Conservation (phyloP, 2,797 vertebrate species). For the Xenentodon cancila region DNA sequence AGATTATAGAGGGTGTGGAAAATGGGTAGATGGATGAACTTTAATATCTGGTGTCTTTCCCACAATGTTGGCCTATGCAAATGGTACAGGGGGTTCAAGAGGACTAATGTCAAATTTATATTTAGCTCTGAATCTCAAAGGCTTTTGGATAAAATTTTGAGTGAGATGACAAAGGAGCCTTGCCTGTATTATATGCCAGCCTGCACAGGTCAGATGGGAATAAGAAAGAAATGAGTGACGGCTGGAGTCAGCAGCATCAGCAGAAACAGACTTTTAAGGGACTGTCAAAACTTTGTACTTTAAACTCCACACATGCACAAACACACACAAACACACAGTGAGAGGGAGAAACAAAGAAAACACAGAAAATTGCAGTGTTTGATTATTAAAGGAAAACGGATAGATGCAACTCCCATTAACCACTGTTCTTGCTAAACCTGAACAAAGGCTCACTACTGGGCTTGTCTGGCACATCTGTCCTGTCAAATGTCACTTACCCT, state of each 20-base stretch:
- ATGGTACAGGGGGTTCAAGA: too few species aligned
- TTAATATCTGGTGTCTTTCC: too few species aligned
- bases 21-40: too few species aligned
- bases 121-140: slow-evolving; percentile 7
- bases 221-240: slow-evolving; percentile 36
- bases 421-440: slow-evolving; percentile 12
- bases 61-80: too few species aligned
- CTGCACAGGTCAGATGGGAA: slow-evolving; percentile 28
- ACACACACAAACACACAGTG: background rate
- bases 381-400: slow-evolving; percentile 5
- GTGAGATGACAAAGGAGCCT: slow-evolving; percentile 21
- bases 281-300: slow-evolving; percentile 38
- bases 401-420: background rate
- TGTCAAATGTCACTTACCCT: too few species aligned
- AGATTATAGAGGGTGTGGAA: too few species aligned
- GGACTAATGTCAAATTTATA: too few species aligned
- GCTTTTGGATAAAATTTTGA: slow-evolving; percentile 25
- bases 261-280: slow-evolving; percentile 19
- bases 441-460: slow-evolving; percentile 18
- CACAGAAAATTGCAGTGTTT: background rate
- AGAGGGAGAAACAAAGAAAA: background rate
- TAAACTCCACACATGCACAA: slow-evolving; percentile 3
- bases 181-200: slow-evolving; percentile 32
- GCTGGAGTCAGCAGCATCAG: slow-evolving; percentile 33
- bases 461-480: too few species aligned